Conservation (phyloP, 2,113 vertebrate species). For the Macroglossus sobrinus region DNA sequence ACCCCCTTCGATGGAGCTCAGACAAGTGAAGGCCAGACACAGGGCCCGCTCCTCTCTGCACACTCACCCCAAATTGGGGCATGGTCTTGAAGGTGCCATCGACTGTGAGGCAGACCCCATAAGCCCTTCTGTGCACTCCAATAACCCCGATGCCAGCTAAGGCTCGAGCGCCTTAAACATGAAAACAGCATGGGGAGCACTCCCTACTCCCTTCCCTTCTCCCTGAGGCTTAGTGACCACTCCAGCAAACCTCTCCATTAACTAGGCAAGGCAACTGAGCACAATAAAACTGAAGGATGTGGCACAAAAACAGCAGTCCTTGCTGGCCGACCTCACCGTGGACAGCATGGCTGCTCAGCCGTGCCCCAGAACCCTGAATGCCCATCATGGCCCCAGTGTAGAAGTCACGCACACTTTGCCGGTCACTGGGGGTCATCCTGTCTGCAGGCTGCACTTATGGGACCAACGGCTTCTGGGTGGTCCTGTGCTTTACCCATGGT, state of each 20-base stretch:
- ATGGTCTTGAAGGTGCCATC: constrained; percentile 46
- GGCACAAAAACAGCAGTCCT: constrained; percentile 43
- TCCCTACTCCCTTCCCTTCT: neutral
- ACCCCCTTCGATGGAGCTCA: neutral
- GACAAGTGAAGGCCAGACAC: neutral
- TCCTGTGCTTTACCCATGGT: neutral
- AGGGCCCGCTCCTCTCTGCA: neutral
- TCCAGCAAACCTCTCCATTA: constrained; percentile 65
- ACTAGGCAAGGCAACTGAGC: constrained; percentile 58
- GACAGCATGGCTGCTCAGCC: neutral
- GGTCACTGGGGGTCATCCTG: rapidly evolving
- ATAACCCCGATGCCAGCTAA: constrained; percentile 63
- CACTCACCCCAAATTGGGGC: neutral
- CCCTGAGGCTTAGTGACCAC: constrained; percentile 46
- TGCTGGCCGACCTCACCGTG: neutral
- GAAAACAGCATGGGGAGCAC: neutral
- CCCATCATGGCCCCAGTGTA: neutral
- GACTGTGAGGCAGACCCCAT: constrained; percentile 69
- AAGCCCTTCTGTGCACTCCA: constrained; percentile 56
- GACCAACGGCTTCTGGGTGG: neutral
- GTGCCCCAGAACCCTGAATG: neutral
- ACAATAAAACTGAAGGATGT: constrained; percentile 52
- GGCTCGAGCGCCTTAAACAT: constrained; percentile 50
- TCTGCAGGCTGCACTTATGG: neutral
- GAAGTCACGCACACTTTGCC: neutral